Base-by-base conservation (phyloP, 2,797 vertebrate genomes). In the Chiroxiphia lanceolata region DNA sequence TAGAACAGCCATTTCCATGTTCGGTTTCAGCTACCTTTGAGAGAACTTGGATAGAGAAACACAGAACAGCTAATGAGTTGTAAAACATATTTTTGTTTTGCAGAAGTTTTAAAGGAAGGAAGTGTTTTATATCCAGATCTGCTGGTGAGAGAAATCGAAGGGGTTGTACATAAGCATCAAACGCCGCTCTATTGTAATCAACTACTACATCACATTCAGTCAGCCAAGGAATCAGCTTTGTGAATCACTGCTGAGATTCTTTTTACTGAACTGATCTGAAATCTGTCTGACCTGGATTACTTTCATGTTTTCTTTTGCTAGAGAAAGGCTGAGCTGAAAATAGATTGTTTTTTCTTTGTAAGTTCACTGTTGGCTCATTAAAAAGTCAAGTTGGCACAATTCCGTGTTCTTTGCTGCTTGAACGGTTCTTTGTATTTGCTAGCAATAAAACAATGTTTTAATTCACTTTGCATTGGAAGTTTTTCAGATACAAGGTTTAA, bases 31-130 rank as follows among this genome's bases (percentile, higher is more conserved):
- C 40, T 63, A 4, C 38, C 26, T 54, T 38, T 25, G 34, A 13
- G 38, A 25, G 51, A 72, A 16, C 29, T 36, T 67, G 17, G 27
- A 18, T 26, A 69, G 48, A 63, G 71, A 67, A 82, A 67, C 0
- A 3, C 19, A 44, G 61, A 64, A 13, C 2, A 5, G 33, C 33
- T 70, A 15, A 61, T 90, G 48, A 63, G 72, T 72, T 70, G 23
- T 53, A 44, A 54, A 87, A 44, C 17, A 3, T 50, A 5, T 45
- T 45, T 93, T 68, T 98, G 22, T 95, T 82, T 97, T 95, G 21
- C 97, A 99, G 99, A 99, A 53, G 97, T 99, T 87, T 98, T 99
- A 89, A 99, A 98, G 96, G 97, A 97, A 57, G 98, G 98, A 87
- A 98, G 99, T 17, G 10, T 31, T 18, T 96, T 99, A 40, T 97